Evolutionary conservation across 64 coral and sea anemone genomes (phyloP).

Genomic region (Catalaphyllia jardinei): DNA sequence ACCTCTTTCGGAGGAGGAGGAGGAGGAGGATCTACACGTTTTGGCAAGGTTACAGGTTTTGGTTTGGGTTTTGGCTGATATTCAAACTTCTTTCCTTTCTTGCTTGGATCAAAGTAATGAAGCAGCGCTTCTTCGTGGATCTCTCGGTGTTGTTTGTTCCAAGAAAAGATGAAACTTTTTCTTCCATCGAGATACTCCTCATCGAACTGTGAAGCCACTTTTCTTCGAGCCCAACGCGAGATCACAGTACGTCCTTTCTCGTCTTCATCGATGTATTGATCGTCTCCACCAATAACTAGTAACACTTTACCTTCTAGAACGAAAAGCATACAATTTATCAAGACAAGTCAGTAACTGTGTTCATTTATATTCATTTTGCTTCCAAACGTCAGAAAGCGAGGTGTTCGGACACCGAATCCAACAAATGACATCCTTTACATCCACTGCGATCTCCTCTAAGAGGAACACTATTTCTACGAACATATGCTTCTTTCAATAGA

Average conservation of each 20-base stretch:
- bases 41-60: not conserved
- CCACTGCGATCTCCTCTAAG: too few species aligned
- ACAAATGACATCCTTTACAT: too few species aligned
- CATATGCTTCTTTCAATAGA: too few species aligned
- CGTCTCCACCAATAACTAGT: conserved; percentile 79
- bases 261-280: conserved; percentile 51
- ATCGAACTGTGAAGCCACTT: conserved; percentile 66
- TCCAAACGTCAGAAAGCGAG: too few species aligned
- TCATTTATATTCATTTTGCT: too few species aligned
- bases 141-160: conserved; percentile 53
- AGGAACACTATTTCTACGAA: too few species aligned
- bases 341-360: not conserved
- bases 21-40: too few species aligned
- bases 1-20: too few species aligned
- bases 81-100: conserved; percentile 50
- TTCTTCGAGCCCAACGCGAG: conserved; percentile 56
- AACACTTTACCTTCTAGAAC: conserved; percentile 52
- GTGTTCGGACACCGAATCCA: too few species aligned
- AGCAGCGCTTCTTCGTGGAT: conserved; percentile 67
- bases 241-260: conserved; percentile 48
- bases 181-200: conserved; percentile 45
- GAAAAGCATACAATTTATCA: not conserved
- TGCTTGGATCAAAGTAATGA: conserved; percentile 56
- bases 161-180: conserved; percentile 71
- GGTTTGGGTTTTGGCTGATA: conserved; percentile 9